A percentile compares a stretch with the other conserved stretches of the same genome.
These are phyloP conservation scores for Eulemur coronatus DNA, from an alignment of 2,797 vertebrate species.

Conservation along the genomic window DNA sequence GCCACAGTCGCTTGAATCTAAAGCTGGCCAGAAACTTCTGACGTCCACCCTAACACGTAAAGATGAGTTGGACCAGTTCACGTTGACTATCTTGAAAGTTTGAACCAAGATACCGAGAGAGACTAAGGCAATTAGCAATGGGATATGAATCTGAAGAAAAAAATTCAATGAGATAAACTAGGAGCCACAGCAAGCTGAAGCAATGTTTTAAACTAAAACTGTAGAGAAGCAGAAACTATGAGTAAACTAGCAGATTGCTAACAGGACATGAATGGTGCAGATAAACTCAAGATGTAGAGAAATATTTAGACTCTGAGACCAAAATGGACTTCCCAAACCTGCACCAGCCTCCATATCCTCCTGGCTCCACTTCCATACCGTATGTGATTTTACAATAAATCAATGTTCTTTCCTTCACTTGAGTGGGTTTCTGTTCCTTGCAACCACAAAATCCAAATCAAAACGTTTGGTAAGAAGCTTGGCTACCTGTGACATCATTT, in stretches of 20 bases:
- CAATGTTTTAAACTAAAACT: not conserved
- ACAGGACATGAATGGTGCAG: not conserved
- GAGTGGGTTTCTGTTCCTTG: not conserved
- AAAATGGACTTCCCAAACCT: not conserved
- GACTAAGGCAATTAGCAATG: not conserved
- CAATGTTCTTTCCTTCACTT: not conserved
- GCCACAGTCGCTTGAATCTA: not conserved
- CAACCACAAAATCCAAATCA: not conserved
- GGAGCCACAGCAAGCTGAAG: not conserved
- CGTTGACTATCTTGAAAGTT: not conserved
- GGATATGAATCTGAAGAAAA: not conserved
- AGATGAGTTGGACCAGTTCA: not conserved
- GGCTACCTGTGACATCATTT: not conserved
- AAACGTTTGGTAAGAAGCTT: not conserved
- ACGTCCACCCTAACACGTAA: not conserved
- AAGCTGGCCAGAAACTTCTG: not conserved
- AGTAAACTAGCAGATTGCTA: not conserved
- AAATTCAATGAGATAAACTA: not conserved
- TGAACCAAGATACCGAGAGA: not conserved
- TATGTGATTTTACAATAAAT: not conserved
- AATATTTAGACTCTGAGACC: not conserved
- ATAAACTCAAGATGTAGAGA: not conserved
- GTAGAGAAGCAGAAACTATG: not conserved
- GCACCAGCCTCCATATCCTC: not conserved
- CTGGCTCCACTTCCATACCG: not conserved